Evolutionary conservation across 2,888 invertebrate species (phyloP), one percentile per base, ranked within the genome.

Genomic region (Theretra japonica): DNA sequence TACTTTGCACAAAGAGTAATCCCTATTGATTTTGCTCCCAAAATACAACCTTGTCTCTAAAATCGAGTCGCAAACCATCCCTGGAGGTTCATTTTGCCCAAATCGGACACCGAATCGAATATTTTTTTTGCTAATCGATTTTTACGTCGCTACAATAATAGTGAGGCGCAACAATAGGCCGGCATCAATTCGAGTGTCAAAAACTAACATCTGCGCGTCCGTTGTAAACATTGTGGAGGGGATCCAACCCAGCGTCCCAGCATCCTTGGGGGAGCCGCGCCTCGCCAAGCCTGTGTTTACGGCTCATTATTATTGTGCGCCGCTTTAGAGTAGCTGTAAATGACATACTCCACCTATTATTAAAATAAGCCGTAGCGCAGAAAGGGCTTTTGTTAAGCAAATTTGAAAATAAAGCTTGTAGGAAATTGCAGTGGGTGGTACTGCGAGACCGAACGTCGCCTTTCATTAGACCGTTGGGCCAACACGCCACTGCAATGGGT

Each of bases 151-250:
- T 83, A 85, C 88, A 92, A 93, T 93, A 91, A 90, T 88, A 85
- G 88, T 77, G 77, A 78, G 81, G 83, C 80, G 79, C 79, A 93
- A 93, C 93, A 94, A 94, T 86, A 85, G 90, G 87, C 86, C 88
- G 91, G 93, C 94, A 94, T 94, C 93, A 94, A 94, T 93, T 91
- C 88, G 80, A 92, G 94, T 94, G 94, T 94, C 94, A 94, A 94
- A 94, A 94, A 94, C 93, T 93, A 93, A 93, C 94, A 94, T 94
- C 94, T 94, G 94, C 94, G 91, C 91, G 86, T 87, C 86, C 90
- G 89, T 88, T 90, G 90, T 91, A 92, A 92, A 93, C 91, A 90
- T 87, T 88, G 88, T 83, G 77, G 83, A 87, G 87, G 93, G 91
- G 90, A 84, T 86, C 86, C 78, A 81, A 76, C 69, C 53, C 69